Conservation (phyloP, 2,797 vertebrate species). For the Epinephelus awoara region DNA sequence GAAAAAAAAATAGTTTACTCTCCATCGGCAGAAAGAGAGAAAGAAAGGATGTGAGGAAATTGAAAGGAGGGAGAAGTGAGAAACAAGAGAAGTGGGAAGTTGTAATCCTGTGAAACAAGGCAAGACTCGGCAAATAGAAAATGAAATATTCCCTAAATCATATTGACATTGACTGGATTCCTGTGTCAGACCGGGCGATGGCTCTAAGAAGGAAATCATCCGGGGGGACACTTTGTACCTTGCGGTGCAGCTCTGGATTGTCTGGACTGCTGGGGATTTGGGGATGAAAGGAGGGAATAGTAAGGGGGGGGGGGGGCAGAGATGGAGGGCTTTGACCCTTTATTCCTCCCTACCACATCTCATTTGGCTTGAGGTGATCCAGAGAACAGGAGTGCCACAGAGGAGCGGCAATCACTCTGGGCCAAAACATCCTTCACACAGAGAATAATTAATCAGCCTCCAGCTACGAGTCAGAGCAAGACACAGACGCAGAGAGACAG, state of each 20-base stretch:
- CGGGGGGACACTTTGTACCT: constrained; percentile 57
- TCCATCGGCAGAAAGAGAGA: constrained; percentile 7
- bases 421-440: constrained; percentile 75
- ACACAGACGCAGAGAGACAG: constrained; percentile 21
- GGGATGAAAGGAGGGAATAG: constrained; percentile 22
- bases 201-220: constrained; percentile 57
- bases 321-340: constrained; percentile 72
- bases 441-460: constrained; percentile 83
- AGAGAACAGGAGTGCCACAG: constrained; percentile 72
- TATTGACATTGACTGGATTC: constrained; percentile 73
- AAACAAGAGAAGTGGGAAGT: constrained; percentile 4
- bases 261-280: constrained; percentile 36
- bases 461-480: constrained; percentile 45
- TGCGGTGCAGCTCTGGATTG: constrained; percentile 51
- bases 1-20: background rate
- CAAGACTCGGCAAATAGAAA: constrained; percentile 65
- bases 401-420: constrained; percentile 73
- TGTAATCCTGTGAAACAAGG: constrained; percentile 61
- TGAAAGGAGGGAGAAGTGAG: background rate
- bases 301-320: constrained; percentile 7
- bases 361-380: constrained; percentile 81
- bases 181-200: constrained; percentile 50
- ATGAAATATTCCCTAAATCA: constrained; percentile 77
- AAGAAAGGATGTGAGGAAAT: background rate
- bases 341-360: constrained; percentile 77